Conservation (phyloP, 23 tunicate species). For the Phallusia fumigata region DNA sequence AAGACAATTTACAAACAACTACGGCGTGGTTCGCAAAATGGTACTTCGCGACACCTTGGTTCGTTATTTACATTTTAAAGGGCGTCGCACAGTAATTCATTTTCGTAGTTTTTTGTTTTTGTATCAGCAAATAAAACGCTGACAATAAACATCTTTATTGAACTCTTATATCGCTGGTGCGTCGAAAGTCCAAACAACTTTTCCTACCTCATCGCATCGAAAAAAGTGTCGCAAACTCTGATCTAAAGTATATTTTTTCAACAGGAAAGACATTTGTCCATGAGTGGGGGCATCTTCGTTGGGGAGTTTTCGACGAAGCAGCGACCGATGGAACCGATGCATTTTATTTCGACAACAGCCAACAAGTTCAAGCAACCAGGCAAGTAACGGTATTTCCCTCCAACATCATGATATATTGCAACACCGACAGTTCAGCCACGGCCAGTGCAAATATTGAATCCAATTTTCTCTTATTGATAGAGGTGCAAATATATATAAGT, state of each 20-base stretch:
- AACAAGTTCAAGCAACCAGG: not conserved
- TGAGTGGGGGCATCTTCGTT: constrained; percentile 83
- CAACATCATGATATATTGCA: not conserved
- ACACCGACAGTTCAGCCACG: not conserved
- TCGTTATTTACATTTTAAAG: no score
- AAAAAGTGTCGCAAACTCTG: no score
- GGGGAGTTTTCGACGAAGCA: constrained; percentile 84
- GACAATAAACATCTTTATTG: no score
- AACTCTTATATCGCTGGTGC: no score
- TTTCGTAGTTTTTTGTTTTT: no score
- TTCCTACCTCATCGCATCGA: no score
- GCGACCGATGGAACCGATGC: constrained; percentile 47
- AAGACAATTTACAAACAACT: no score
- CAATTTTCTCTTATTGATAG: not conserved
- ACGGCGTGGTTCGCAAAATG: no score
- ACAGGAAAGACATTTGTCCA: constrained; percentile 64
- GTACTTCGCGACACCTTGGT: no score
- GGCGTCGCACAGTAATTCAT: no score
- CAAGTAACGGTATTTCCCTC: not conserved
- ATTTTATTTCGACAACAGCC: constrained; percentile 34
- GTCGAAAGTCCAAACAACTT: no score
- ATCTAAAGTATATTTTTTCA: not conserved
- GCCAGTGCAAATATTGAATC: not conserved
- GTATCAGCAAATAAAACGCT: no score
- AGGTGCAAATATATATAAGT: not conserved